Conservation (phyloP, 2,888 invertebrate species). For the Scaptomyza polygonia region DNA sequence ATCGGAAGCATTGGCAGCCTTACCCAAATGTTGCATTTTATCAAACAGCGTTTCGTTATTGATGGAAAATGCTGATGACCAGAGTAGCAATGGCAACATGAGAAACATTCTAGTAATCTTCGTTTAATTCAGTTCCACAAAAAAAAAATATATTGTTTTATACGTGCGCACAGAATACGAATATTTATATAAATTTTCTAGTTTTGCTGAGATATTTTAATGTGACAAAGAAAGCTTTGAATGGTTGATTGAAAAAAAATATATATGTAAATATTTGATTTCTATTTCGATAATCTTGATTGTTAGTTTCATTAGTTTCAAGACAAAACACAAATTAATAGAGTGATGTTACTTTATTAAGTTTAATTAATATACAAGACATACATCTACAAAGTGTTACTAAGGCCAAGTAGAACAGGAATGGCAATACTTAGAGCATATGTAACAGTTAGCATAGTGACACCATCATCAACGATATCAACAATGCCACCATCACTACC, state of each 20-base stretch:
- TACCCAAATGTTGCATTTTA: no score
- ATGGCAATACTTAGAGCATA: conserved; percentile 32
- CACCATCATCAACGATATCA: conserved; percentile 35
- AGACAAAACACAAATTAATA: background rate
- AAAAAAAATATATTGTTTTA: background rate
- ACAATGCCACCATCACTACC: conserved; percentile 4
- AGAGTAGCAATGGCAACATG: background rate
- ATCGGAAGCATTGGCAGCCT: background rate
- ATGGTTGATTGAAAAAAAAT: no score
- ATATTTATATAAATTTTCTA: background rate
- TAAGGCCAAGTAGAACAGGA: conserved; percentile 45
- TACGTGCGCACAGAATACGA: background rate
- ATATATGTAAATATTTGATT: no score
- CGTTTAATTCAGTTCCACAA: background rate
- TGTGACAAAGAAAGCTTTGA: no score
- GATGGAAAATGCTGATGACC: no score
- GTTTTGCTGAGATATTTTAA: no score
- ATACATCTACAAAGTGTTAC: conserved; percentile 6
- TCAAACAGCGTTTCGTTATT: background rate
- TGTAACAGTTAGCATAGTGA: conserved; percentile 34
- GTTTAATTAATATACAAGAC: background rate
- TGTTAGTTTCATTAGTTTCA: background rate
- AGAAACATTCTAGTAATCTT: background rate
- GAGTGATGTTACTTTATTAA: conserved; percentile 6
- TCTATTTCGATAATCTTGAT: no score